Evolutionary conservation across 1,140 invertebrate species (phyloP), one percentile per base, ranked within the genome.

Genomic region (Nasonia longicornis): DNA sequence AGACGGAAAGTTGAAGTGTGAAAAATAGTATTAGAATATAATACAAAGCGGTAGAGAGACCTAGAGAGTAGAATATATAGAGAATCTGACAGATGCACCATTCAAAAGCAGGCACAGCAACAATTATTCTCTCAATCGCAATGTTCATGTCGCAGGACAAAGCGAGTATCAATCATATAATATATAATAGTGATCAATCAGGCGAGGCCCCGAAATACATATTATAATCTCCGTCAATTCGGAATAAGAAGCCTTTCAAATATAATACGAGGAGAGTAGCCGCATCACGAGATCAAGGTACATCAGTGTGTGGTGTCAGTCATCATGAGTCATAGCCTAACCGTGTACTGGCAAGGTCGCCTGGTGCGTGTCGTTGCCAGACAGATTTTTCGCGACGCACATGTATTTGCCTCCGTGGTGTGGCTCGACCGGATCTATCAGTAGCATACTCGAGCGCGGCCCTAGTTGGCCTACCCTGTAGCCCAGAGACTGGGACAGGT

Each of bases 371-470:
- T 91, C 91, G 35, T 87, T 90, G n/a, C 94, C 94, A 63, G 93
- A 94, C 73, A 89, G 87, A 90, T 95, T 96, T 86, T 91, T 87
- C 86, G 93, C 93, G 89, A 94, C 84, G 88, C 94, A 95, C 81
- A 93, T 93, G 87, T 95, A 95, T 86, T 91, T 93, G 85, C 94
- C 94, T 81, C 87, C 89, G 83, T 92, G 92, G 69, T 89, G 89
- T 48, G 92, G 92, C 38, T 87, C 89, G 64, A 93, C 93, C 82
- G 89, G 88, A 85, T 91, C 90, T 78, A 92, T 92, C 83, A 90
- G 86, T 82, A 92, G 85, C 77, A 93, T 88, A 86, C 92, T 94
- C 78, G 91, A 93, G 86, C 93, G 90, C 86, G 88, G 88, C 69
- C 91, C 91, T 83, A 89, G 89, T 86, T 90, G 91, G 83, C 90